Base-by-base conservation (phyloP, 30 jellyfish, hydroid and myxozoan species). In the Aurelia sp. region DNA sequence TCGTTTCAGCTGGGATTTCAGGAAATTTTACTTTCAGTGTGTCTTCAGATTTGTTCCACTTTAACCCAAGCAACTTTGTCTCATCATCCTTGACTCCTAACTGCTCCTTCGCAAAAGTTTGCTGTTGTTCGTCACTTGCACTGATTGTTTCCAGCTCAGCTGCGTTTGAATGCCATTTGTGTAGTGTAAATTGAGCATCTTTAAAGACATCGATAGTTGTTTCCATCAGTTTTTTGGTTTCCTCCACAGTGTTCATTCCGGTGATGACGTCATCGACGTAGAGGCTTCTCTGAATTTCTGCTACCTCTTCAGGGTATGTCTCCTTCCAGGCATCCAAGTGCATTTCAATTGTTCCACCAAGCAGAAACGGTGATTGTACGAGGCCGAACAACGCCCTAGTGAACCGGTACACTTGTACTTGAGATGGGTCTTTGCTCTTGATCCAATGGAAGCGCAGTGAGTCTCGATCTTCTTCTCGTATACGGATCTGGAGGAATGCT, bases 101-200 rank as follows among this genome's bases (percentile, higher is more conserved):
- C 33, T 27, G 33, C 33, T 27, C 33, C 33, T 27, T 27, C 2
- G 33, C 33, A 27, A 27, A 96, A 48, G 5, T 58, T 19, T 85
- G 17, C 70, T 52, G 79, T 15, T 71, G 80, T 10, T 21, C 33
- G 9, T 13, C 69, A 3, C 8, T 48, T 24, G 4, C 13, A 17
- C 31, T 6, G 8, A 60, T 69, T 1, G 58, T 72, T 76, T 90
- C 81, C 2, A 90, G 19, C 41, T 61, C 18, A 4, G 33, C 15
- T 21, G 12, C 78, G 57, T 90, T 90, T 20, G 96, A 84, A 61
- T 90, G 96, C 92, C 96, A 82, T 65, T 82, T n/a, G n/a, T n/a
- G n/a, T n/a, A 83, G 92, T 90, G 33, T 58, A 57, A 89, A 64
- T 20, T 89, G 89, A 16, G 78, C 97, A 17, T 65, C 88, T 24